A percentile compares a stretch with the other conserved stretches of the same genome.
These are phyloP conservation scores for Graptemys geographica DNA, from an alignment of 2,797 vertebrate genomes.

Conservation along the genomic window DNA sequence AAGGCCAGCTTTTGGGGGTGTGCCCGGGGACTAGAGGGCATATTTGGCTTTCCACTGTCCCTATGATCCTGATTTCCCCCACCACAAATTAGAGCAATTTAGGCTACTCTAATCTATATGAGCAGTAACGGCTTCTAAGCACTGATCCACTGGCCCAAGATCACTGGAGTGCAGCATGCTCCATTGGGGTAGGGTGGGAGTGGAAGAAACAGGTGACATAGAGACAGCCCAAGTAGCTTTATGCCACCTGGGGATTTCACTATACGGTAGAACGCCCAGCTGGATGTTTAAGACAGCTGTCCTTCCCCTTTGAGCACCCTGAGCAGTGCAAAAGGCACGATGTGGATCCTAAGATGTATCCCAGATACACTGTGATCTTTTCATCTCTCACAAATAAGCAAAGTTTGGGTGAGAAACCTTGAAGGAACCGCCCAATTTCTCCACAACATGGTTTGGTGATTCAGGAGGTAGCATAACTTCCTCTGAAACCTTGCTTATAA, in stretches of 20 bases:
- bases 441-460: slow-evolving; percentile 10
- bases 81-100: no score
- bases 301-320: no score
- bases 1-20: no score
- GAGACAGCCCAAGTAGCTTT: neutral
- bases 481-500: slow-evolving; percentile 13
- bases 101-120: no score
- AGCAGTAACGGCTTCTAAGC: no score
- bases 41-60: no score
- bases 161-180: neutral
- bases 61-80: no score
- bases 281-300: neutral
- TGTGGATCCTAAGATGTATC: no score
- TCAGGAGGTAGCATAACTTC: neutral
- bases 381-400: slow-evolving; percentile 3
- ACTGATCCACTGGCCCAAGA: no score
- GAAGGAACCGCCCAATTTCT: slow-evolving; percentile 20
- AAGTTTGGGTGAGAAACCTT: slow-evolving; percentile 40
- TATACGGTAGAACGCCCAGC: neutral
- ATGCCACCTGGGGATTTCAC: neutral
- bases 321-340: no score
- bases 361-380: neutral
- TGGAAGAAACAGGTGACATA: no score
- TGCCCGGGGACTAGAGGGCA: no score
- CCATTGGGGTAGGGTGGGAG: neutral